A percentile compares a stretch with the other conserved stretches of the same genome.
Evolutionary conservation across 2,888 invertebrate species (phyloP).

Genomic region (Glyphotaelius pellucidus): DNA sequence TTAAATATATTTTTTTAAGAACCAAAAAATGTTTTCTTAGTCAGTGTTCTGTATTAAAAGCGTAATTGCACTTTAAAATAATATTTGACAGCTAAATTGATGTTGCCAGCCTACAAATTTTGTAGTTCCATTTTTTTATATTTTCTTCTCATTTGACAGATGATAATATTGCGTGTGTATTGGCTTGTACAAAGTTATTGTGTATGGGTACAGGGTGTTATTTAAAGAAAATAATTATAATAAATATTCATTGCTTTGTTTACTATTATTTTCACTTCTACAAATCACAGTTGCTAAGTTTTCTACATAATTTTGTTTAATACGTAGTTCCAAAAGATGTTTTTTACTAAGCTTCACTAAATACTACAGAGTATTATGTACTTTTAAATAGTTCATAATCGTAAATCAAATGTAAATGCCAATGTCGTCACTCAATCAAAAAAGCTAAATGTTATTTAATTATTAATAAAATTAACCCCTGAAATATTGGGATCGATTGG

Average conservation of each 20-base stretch:
- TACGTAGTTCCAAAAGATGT: background rate
- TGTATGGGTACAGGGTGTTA: background rate
- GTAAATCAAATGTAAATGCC: background rate
- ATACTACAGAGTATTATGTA: background rate
- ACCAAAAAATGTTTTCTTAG: no score
- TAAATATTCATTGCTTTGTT: background rate
- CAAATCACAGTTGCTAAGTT: background rate
- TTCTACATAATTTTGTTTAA: background rate
- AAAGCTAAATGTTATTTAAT: background rate
- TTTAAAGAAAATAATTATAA: background rate
- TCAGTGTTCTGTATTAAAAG: no score
- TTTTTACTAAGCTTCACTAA: background rate
- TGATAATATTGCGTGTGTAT: no score
- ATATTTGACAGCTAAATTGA: no score
- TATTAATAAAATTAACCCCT: background rate
- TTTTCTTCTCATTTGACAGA: no score
- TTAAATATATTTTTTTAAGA: no score
- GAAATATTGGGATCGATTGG: background rate
- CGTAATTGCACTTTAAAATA: no score
- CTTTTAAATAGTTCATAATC: background rate
- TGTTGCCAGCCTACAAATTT: no score
- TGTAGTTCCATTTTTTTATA: no score
- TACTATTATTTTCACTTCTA: background rate
- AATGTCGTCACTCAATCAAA: background rate
- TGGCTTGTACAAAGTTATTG: background rate